Evolutionary conservation across 1,140 invertebrate genomes (phyloP).

Genomic region (Cydia splendana): DNA sequence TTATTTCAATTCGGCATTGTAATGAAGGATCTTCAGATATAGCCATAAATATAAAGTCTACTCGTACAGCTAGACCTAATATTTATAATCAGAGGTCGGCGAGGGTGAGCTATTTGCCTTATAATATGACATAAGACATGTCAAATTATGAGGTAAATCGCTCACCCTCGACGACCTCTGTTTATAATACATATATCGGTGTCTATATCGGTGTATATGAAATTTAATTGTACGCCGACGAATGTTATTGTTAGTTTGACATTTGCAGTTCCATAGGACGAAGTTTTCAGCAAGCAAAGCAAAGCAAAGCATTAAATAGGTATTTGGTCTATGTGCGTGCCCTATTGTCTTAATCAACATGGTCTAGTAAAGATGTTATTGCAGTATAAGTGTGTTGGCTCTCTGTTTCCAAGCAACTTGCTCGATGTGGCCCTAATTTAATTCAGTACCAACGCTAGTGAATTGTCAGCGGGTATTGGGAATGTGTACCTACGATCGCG

Average conservation of each 20-base stretch:
- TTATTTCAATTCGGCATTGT: too few species aligned
- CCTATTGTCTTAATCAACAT: slow-evolving; percentile 18
- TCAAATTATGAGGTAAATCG: too few species aligned
- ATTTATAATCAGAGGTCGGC: too few species aligned
- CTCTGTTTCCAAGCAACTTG: slow-evolving; percentile 31
- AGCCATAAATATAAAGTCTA: too few species aligned
- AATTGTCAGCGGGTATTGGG: slow-evolving; percentile 18
- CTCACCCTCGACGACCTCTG: too few species aligned
- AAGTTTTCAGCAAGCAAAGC: background rate
- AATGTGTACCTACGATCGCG: background rate
- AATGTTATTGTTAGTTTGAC: slow-evolving; percentile 17
- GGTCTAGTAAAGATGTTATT: slow-evolving; percentile 20
- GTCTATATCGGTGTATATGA: too few species aligned
- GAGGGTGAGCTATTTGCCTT: too few species aligned
- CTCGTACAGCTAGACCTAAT: too few species aligned
- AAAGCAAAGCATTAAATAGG: too few species aligned
- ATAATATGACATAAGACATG: too few species aligned
- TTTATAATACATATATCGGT: too few species aligned
- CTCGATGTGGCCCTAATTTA: slow-evolving; percentile 21
- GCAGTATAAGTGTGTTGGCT: slow-evolving; percentile 26
- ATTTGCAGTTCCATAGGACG: background rate
- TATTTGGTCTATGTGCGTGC: slow-evolving; percentile 14
- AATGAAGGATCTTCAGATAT: too few species aligned
- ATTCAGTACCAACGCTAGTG: slow-evolving; percentile 30
- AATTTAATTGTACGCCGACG: background rate